Base-by-base conservation (phyloP, 2,888 invertebrate genomes). In the Dioctria linearis region DNA sequence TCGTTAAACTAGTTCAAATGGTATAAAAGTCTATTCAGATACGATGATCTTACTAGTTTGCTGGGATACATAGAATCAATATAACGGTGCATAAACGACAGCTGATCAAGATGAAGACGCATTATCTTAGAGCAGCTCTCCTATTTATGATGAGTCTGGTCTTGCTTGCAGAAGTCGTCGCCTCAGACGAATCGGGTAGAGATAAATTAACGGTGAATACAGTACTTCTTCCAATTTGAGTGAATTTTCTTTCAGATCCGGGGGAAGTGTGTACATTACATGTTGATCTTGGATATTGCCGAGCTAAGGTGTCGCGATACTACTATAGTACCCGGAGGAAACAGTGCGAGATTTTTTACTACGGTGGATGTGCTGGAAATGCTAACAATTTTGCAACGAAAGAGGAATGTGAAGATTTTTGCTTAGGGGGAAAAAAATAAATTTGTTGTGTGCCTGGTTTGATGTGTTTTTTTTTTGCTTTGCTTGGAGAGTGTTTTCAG, bases 311-410 rank as follows among this genome's bases (percentile, higher is more conserved):
- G 86, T 91, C 92, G 79, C 90, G 95, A n/a, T 96, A 94, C 92
- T 93, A 93, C 86, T 96, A 93, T 87, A 93, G 94, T 85, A 86
- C 90, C 51, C 82, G 85, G 59, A 85, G 86, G 80, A 85, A 11
- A 9, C 39, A 78, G 40, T 66, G 78, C 13, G 57, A 66, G 96
- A 96, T 86, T 88, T 96, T 96, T 87, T 90, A 90, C 78, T 96
- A 93, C 87, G 94, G 95, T 11, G 93, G 93, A 5, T 93, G 93
- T 84, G 89, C 94, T 78, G 95, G 95, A 8, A 95, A 95, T 86
- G 90, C 91, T 83, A 95, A 95, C 86, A 94, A 94, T 86, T 95
- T 95, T 87, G 89, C 92, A 69, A 91, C 91, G 0, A 87, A 89
- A 67, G 91, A 92, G 40, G 93, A 93, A 84, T 94, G 94, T 85